Conservation (phyloP, 2,113 vertebrate species). For the Trematocara unimaculatum region DNA sequence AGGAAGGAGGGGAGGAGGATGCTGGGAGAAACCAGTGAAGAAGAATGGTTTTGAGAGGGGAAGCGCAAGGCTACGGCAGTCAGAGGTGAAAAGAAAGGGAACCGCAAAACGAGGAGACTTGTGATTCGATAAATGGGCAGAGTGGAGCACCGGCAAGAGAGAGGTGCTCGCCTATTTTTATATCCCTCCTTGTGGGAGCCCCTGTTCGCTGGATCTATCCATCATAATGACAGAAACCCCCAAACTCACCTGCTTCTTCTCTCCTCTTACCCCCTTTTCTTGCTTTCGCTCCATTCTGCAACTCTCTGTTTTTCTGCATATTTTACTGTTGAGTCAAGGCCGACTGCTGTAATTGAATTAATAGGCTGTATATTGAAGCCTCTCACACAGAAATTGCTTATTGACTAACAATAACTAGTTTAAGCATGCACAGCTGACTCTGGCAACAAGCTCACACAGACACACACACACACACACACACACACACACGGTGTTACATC, state of each 20-base stretch:
- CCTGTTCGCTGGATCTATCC: conserved; percentile 50
- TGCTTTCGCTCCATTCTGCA: background rate
- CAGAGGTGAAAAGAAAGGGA: conserved; percentile 39
- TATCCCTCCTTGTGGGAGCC: conserved; percentile 57
- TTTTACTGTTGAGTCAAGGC: background rate
- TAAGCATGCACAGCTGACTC: conserved; percentile 21
- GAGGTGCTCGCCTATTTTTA: conserved; percentile 65
- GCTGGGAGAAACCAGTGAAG: background rate
- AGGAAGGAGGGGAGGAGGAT: conserved; percentile 6
- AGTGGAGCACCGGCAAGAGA: conserved; percentile 47
- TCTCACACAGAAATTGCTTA: conserved; percentile 37
- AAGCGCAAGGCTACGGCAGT: conserved; percentile 2
- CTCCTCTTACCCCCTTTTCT: background rate
- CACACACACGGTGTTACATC: background rate
- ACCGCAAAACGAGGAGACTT: background rate
- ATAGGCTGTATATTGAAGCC: background rate
- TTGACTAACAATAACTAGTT: conserved; percentile 56
- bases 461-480: background rate
- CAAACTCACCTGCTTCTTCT: conserved; percentile 25
- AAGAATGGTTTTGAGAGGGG: background rate
- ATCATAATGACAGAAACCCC: conserved; percentile 64
- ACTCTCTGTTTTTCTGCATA: background rate
- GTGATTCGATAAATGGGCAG: conserved; percentile 58
- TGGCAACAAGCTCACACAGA: conserved; percentile 1
- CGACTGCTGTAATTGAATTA: conserved; percentile 18